phyloP scores from a whole-genome alignment of 2,797 vertebrate genomes.

The Malurus splendens region DNA sequence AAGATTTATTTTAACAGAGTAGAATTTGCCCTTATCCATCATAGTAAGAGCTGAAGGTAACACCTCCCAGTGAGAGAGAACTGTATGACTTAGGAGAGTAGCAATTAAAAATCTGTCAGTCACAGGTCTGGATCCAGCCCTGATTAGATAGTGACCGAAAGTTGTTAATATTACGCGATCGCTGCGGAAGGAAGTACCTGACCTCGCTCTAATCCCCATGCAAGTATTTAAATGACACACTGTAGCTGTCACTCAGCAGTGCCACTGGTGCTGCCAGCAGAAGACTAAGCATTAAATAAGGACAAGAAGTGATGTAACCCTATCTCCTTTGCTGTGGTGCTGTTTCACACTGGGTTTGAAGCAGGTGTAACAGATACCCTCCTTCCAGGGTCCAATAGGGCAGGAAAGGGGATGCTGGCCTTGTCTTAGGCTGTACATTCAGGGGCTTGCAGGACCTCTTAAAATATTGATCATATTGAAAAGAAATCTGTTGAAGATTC shows the following conservation, averaged over 20 bases:
- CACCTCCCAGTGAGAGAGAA: constrained; percentile 5
- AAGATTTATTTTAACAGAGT: neutral
- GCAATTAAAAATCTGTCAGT: constrained; percentile 58
- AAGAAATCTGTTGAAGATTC: neutral
- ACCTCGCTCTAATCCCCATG: neutral
- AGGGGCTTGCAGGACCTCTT: neutral
- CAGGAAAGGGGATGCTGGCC: neutral
- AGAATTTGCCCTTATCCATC: constrained; percentile 16
- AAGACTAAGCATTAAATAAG: neutral
- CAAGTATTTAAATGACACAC: neutral
- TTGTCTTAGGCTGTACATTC: neutral
- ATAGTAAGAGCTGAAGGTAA: constrained; percentile 29
- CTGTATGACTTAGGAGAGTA: constrained; percentile 14
- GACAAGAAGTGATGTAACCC: neutral
- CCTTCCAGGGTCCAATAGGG: neutral
- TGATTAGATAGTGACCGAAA: constrained; percentile 28
- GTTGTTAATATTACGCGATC: constrained; percentile 2
- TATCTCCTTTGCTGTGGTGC: neutral
- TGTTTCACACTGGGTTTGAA: neutral
- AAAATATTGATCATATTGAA: neutral
- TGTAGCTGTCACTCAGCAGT: neutral
- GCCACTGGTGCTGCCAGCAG: neutral
- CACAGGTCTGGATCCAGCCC: constrained; percentile 18
- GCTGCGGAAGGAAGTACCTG: neutral
- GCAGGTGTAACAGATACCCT: neutral